These are phyloP conservation scores for Lydus trimaculatus DNA, from an alignment of 2,888 invertebrate species.

Conservation along the genomic window DNA sequence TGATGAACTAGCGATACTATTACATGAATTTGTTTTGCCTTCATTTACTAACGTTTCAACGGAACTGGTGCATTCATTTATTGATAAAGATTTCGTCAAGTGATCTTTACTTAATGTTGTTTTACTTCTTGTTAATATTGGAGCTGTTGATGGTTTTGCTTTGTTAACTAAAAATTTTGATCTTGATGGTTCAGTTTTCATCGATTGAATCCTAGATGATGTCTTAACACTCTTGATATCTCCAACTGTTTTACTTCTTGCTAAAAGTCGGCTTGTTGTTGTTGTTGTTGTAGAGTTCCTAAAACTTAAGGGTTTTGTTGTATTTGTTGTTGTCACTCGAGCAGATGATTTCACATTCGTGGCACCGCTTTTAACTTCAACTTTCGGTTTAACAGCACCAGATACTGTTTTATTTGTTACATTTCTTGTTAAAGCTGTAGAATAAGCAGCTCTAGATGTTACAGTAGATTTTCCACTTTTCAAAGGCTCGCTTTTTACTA, in stretches of 20 bases:
- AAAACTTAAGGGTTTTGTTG: conserved; percentile 16
- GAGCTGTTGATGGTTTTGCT: conserved; percentile 14
- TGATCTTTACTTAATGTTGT: conserved; percentile 47
- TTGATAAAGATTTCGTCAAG: conserved; percentile 42
- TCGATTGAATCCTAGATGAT: conserved; percentile 11
- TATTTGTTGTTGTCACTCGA: neutral
- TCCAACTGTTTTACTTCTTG: conserved; percentile 57
- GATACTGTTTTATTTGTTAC: conserved; percentile 51
- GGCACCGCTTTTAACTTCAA: conserved; percentile 40
- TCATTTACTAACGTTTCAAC: conserved; percentile 57
- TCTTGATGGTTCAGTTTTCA: conserved; percentile 3
- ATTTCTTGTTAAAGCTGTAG: conserved; percentile 60
- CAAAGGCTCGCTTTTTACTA: conserved; percentile 39
- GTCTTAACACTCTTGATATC: conserved; percentile 52
- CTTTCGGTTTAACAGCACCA: conserved; percentile 42
- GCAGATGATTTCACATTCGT: conserved; percentile 28
- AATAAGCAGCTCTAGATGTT: conserved; percentile 57
- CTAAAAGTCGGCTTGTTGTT: conserved; percentile 38
- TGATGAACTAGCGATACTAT: conserved; percentile 64
- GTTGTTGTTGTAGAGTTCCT: conserved; percentile 18
- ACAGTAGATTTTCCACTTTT: conserved; percentile 41
- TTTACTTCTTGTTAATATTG: conserved; percentile 44
- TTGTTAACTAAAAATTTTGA: conserved; percentile 10
- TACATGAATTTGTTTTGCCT: conserved; percentile 49
- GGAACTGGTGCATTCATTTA: conserved; percentile 53